Percentiles rank a stretch among this genome's conserved stretches.
These are phyloP conservation scores for Antechinus stuartii DNA, from an alignment of 2,113 vertebrate species.

Conservation along the genomic window DNA sequence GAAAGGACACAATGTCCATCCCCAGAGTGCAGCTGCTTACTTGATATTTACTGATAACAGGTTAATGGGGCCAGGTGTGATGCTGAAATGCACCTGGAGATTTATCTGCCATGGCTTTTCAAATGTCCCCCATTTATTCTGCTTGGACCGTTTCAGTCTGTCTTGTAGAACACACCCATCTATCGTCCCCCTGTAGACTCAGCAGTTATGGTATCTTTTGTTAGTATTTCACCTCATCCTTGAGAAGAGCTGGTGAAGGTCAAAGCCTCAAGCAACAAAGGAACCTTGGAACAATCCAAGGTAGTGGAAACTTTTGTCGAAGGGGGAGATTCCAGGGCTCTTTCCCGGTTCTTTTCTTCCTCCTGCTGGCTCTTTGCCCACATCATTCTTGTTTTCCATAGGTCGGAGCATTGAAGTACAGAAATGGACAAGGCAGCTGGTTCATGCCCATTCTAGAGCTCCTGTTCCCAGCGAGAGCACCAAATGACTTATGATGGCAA, in stretches of 20 bases:
- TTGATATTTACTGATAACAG: conserved; percentile 23
- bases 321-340: not conserved
- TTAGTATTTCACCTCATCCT: conserved; percentile 12
- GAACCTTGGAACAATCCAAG: not conserved
- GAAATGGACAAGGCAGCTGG: not conserved
- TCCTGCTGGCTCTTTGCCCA: not conserved
- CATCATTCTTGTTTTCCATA: not conserved
- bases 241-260: conserved; percentile 20
- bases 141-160: not conserved
- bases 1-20: not conserved
- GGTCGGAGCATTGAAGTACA: not conserved
- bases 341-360: conserved; percentile 1
- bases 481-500: not conserved
- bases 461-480: no score
- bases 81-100: conserved; percentile 45
- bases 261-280: conserved; percentile 4
- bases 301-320: not conserved
- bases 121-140: conserved; percentile 40
- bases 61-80: conserved; percentile 28
- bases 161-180: not conserved
- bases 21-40: not conserved
- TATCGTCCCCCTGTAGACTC: conserved; percentile 22
- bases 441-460: not conserved
- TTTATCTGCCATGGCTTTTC: conserved; percentile 46
- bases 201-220: conserved; percentile 20